A percentile compares a stretch with the other conserved stretches of the same genome.
phyloP scores from a whole-genome alignment of 2,888 invertebrate genomes.

The Phengaris arion region DNA sequence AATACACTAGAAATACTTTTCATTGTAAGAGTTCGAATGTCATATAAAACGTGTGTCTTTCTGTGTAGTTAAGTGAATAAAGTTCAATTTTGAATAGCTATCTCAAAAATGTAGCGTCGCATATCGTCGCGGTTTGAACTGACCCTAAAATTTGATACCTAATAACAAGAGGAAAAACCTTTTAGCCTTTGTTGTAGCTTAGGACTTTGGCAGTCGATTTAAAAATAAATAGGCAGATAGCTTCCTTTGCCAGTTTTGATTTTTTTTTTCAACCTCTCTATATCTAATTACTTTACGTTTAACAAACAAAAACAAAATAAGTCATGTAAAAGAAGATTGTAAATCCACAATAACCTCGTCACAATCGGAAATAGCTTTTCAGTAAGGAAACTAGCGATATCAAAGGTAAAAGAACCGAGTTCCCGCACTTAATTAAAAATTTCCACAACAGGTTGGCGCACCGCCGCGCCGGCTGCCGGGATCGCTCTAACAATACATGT shows the following conservation, averaged over 20 bases:
- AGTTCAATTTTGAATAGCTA: too few species aligned
- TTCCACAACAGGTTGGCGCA: constrained; percentile 69
- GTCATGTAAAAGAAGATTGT: constrained; percentile 34
- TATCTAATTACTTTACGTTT: neutral
- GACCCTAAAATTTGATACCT: too few species aligned
- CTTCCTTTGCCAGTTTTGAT: too few species aligned
- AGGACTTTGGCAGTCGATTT: neutral
- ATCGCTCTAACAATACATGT: constrained; percentile 41
- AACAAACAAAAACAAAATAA: constrained; percentile 24
- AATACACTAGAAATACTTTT: too few species aligned
- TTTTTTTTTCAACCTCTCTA: neutral
- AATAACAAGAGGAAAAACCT: too few species aligned
- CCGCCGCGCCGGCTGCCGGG: constrained; percentile 44
- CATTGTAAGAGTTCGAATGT: too few species aligned
- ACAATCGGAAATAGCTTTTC: constrained; percentile 40
- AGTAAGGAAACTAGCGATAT: constrained; percentile 52
- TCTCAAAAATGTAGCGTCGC: too few species aligned
- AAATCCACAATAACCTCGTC: constrained; percentile 40
- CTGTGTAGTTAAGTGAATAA: too few species aligned
- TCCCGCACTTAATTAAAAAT: constrained; percentile 70
- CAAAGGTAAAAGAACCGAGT: constrained; percentile 46
- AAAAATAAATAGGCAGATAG: neutral
- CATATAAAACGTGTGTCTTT: too few species aligned
- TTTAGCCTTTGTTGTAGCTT: neutral
- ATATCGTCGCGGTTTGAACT: too few species aligned